These are phyloP conservation scores for Lasioglossum marginatum DNA, from an alignment of 2,888 invertebrate species.

Conservation along the genomic window DNA sequence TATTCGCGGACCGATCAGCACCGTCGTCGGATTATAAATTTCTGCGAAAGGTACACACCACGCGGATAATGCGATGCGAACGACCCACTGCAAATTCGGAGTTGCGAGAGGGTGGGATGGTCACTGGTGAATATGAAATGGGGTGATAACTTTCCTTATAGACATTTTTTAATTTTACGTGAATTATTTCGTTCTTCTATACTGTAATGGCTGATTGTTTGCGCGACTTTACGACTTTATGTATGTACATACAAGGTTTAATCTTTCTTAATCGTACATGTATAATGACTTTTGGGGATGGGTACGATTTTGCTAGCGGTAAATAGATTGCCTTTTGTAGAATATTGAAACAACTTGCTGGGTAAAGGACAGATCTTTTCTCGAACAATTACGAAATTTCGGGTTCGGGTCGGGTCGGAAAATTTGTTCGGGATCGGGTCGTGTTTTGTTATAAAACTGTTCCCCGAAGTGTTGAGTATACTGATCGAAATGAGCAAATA, in stretches of 20 bases:
- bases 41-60: constrained; percentile 29
- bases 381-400: too few relatives aligned
- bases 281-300: not conserved
- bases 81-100: not conserved
- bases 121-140: not conserved
- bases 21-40: constrained; percentile 54
- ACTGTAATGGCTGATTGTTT: not conserved
- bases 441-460: not conserved
- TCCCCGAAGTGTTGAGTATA: not conserved
- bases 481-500: not conserved
- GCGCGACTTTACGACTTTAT: not conserved
- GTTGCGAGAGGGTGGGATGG: constrained; percentile 16
- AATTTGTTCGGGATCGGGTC: too few relatives aligned
- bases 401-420: too few relatives aligned
- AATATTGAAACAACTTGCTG: too few relatives aligned
- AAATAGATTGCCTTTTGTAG: not conserved
- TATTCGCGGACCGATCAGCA: constrained; percentile 48
- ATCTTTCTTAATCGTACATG: not conserved
- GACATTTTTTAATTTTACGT: not conserved
- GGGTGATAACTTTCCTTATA: not conserved
- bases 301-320: not conserved
- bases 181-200: not conserved
- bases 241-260: not conserved
- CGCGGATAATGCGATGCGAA: not conserved
- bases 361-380: too few relatives aligned